These are phyloP conservation scores for Petrolisthes manimaculis DNA, from an alignment of 2,888 invertebrate species.

Conservation along the genomic window DNA sequence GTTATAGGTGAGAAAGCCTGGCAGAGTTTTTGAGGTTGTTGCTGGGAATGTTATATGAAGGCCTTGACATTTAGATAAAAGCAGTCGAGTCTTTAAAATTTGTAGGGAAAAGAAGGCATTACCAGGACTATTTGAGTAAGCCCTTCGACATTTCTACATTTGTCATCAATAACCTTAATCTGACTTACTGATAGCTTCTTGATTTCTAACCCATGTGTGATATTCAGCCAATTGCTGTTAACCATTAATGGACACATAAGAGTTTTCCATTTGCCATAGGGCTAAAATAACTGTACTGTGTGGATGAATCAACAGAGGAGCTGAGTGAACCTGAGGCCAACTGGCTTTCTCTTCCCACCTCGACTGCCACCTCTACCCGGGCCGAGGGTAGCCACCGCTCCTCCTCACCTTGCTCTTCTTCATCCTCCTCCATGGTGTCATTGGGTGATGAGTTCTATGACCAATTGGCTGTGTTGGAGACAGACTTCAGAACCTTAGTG, in stretches of 20 bases:
- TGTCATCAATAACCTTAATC: no score
- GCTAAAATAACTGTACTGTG: no score
- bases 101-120: no score
- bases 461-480: constrained; percentile 48
- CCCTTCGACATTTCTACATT: no score
- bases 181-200: no score
- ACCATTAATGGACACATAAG: no score
- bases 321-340: constrained; percentile 60
- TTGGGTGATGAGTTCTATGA: constrained; percentile 65
- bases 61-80: no score
- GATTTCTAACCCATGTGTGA: no score
- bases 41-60: no score
- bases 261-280: no score
- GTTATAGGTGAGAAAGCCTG: constrained; percentile 44
- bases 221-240: no score
- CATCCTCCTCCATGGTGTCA: constrained; percentile 39
- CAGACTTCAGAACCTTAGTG: constrained; percentile 36
- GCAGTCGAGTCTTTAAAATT: no score
- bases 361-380: constrained; percentile 15
- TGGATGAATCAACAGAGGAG: constrained; percentile 46
- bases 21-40: background rate
- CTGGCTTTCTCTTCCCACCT: constrained; percentile 8
- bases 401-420: constrained; percentile 18
- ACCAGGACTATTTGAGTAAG: background rate
- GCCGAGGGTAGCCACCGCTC: constrained; percentile 28